phyloP scores from a whole-genome alignment of 2,113 vertebrate genomes.

The Parotia lawesii region DNA sequence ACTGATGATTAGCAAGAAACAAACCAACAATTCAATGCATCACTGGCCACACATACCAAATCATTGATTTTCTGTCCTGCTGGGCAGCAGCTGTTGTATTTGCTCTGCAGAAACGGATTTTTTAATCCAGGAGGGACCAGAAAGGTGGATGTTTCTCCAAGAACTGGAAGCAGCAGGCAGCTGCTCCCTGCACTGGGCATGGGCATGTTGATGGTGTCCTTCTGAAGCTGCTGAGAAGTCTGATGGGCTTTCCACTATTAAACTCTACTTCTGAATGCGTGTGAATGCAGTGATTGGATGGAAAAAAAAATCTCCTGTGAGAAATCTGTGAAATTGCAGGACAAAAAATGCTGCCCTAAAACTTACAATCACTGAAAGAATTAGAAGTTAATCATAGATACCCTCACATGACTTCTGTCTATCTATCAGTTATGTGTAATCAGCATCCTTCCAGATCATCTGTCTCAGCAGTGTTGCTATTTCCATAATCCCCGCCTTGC shows the following conservation, averaged over 20 bases:
- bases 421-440: not conserved
- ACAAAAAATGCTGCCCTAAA: conserved; percentile 2
- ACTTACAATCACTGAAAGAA: conserved; percentile 33
- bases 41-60: conserved; percentile 46
- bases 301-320: not conserved
- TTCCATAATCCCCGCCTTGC: not conserved
- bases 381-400: conserved; percentile 30
- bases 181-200: not conserved
- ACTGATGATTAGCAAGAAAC: conserved; percentile 59
- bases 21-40: conserved; percentile 51
- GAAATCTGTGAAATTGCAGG: not conserved
- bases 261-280: not conserved
- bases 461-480: not conserved
- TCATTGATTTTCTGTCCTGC: conserved; percentile 43
- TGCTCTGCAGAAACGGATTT: not conserved
- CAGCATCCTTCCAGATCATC: conserved; percentile 4
- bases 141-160: not conserved
- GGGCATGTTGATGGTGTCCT: not conserved
- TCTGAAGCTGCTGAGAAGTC: conserved; percentile 5
- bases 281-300: not conserved
- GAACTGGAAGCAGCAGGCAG: not conserved
- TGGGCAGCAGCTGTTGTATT: conserved; percentile 62
- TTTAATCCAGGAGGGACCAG: not conserved
- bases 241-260: not conserved
- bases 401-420: not conserved